Conservation (phyloP, 2,888 invertebrate genomes). For the Noctua comes region DNA sequence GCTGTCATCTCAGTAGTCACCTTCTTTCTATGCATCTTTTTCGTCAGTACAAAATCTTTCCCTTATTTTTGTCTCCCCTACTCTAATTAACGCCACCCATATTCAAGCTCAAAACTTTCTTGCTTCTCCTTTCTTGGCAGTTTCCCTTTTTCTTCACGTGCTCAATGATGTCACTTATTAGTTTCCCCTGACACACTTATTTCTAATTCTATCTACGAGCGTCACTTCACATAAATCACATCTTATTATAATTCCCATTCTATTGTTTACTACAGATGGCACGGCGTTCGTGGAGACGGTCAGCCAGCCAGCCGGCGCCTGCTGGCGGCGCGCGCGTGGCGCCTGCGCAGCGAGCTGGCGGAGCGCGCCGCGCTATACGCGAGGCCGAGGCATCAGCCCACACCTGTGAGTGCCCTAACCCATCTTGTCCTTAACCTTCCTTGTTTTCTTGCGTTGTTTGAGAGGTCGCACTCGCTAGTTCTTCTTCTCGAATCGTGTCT, state of each 20-base stretch:
- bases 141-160: too few relatives aligned
- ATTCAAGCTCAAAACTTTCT: background rate
- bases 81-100: background rate
- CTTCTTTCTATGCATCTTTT: background rate
- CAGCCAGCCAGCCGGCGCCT: conserved; percentile 72
- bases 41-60: background rate
- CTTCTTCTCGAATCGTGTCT: background rate
- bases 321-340: conserved; percentile 84
- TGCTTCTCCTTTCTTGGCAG: too few relatives aligned
- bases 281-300: conserved; percentile 75
- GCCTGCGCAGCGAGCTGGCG: conserved; percentile 83
- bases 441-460: background rate
- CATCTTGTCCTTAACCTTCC: background rate
- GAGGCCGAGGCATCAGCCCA: conserved; percentile 66
- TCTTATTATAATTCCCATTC: too few relatives aligned
- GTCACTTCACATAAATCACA: background rate
- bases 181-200: background rate
- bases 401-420: conserved; percentile 63
- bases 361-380: conserved; percentile 84
- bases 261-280: conserved; percentile 77
- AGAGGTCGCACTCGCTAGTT: background rate
- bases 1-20: too few relatives aligned
- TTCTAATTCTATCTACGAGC: background rate
- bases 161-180: background rate
- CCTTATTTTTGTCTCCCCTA: background rate